Conservation (phyloP, 2,113 vertebrate species). For the Lasiurus cinereus region DNA sequence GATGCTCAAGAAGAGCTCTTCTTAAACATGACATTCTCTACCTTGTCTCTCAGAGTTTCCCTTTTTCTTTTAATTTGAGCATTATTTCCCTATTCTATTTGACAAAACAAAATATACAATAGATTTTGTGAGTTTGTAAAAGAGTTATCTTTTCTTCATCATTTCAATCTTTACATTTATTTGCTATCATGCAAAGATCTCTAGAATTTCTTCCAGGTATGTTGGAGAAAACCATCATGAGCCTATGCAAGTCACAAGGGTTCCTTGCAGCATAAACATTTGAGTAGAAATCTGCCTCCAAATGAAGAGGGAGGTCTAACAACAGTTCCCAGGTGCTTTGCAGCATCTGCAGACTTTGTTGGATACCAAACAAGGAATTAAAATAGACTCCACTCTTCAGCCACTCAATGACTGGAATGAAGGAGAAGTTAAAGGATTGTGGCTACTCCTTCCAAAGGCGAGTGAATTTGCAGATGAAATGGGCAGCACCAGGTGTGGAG, state of each 20-base stretch:
- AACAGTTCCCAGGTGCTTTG: background rate
- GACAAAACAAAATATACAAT: constrained; percentile 11
- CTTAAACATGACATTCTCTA: background rate
- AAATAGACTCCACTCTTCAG: background rate
- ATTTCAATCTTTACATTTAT: background rate
- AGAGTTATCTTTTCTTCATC: background rate
- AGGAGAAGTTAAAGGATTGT: constrained; percentile 31
- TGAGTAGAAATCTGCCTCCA: background rate
- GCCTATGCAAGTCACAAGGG: background rate
- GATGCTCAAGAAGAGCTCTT: background rate
- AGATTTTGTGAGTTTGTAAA: background rate
- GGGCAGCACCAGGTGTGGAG: background rate
- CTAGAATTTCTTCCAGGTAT: background rate
- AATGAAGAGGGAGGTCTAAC: background rate
- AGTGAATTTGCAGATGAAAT: constrained; percentile 24
- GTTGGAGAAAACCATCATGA: background rate
- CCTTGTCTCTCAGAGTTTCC: background rate
- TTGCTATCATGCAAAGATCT: background rate
- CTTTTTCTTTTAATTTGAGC: background rate
- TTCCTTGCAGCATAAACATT: background rate
- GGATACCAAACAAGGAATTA: background rate
- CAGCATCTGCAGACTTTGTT: background rate
- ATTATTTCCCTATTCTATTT: background rate
- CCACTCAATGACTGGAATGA: background rate
- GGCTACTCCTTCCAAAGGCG: background rate